These are phyloP conservation scores for Pomatorhinus ruficollis DNA, from an alignment of 2,113 vertebrate genomes.

Conservation along the genomic window DNA sequence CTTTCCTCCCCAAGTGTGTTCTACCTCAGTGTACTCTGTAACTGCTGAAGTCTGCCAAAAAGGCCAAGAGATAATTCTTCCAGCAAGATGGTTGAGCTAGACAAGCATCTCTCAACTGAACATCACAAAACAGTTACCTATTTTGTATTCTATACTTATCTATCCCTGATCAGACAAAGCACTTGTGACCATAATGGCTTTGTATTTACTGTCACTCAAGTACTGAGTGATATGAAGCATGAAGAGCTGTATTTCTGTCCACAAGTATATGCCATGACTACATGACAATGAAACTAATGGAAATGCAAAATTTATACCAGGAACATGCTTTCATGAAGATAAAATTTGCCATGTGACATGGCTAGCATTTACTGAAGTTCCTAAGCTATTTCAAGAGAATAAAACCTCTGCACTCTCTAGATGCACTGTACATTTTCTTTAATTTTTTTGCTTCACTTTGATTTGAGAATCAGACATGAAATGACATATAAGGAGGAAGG, in stretches of 20 bases:
- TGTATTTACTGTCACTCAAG: not conserved
- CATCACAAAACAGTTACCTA: not conserved
- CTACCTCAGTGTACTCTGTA: not conserved
- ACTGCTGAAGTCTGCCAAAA: not conserved
- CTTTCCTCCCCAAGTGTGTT: not conserved
- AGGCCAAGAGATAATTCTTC: not conserved
- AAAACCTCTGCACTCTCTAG: not conserved
- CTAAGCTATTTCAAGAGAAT: not conserved
- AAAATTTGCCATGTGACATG: not conserved
- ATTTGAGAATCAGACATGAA: not conserved
- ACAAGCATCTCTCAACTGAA: not conserved
- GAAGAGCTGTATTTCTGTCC: not conserved
- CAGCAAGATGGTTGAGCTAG: not conserved
- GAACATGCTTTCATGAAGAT: not conserved
- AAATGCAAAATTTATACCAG: constrained; percentile 22
- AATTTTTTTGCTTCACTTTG: not conserved
- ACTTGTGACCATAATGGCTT: not conserved
- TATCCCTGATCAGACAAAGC: not conserved
- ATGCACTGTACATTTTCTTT: not conserved
- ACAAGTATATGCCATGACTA: not conserved
- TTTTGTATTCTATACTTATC: not conserved
- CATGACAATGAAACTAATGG: not conserved
- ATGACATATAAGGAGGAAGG: not conserved
- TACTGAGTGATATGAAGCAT: not conserved
- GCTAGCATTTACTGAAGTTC: not conserved